Base-by-base conservation (phyloP, 1,140 invertebrate genomes). In the Homalodisca vitripennis region DNA sequence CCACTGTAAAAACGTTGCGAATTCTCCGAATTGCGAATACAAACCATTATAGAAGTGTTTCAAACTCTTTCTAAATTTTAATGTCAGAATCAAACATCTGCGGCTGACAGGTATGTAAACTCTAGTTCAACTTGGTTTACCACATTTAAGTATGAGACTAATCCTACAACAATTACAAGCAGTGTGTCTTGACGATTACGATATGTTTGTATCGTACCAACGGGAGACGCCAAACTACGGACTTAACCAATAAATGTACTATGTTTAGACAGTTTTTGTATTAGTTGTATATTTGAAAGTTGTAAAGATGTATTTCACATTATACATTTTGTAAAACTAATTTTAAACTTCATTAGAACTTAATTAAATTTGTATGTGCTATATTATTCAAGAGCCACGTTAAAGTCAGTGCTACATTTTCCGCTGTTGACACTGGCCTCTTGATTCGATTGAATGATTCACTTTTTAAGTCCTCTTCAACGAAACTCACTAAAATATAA, bases 161-260 rank as follows among this genome's bases (percentile, higher is more conserved):
- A 6, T 41, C 34, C 34, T 6, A 17, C 75, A 79, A 41, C 6
- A 10, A 41, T 17, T 41, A 17, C 34, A 41, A 41, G 34, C 34
- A 41, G 34, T 17, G 34, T 41, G n/a, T 41, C 34, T 41, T 41
- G 6, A 41, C 34, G 34, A 41, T 17, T 41, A 41, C 34, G 34
- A 41, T 17, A 10, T 17, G 17, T 41, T 41, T 41, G 34, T 6
- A 41, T 41, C 34, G 34, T 41, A 10, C 17, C 34, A 6, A 41
- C 34, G 17, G 34, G 34, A 41, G 6, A 17, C 6, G 6, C 6
- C 17, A 41, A 41, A 41, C 34, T 10, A 6, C 17, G 34, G 34
- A 41, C 34, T 10, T 10, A 10, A 41, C 34, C 34, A 41, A 41
- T 41, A 41, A 41, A 41, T 41, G 34, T 41, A 41, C 6, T 17